These are phyloP conservation scores for Bilobella aurantiaca DNA, from an alignment of 1,140 invertebrate genomes.

Conservation along the genomic window DNA sequence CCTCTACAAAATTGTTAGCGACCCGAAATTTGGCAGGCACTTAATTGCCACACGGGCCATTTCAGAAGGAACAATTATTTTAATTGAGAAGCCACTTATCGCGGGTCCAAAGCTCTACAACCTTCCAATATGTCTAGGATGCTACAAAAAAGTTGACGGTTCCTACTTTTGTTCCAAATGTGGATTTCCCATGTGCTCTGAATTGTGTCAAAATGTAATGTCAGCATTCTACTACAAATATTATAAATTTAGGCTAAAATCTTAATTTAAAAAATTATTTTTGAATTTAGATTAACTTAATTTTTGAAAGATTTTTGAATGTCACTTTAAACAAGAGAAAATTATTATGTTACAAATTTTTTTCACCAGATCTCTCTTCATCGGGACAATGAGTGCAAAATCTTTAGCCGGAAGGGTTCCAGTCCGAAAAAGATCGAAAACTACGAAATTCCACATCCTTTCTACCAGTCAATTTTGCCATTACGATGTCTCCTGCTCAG, in stretches of 20 bases:
- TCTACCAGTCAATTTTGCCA: slow-evolving; percentile 48
- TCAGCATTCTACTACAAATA: too few species aligned
- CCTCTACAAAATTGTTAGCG: slow-evolving; percentile 38
- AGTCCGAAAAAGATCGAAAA: not conserved
- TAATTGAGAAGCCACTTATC: slow-evolving; percentile 41
- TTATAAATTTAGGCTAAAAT: too few species aligned
- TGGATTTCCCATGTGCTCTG: slow-evolving; percentile 22
- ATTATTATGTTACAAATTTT: not conserved
- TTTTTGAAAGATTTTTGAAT: not conserved
- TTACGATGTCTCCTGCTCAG: not conserved
- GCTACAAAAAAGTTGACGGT: slow-evolving; percentile 37
- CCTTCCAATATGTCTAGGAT: slow-evolving; percentile 47
- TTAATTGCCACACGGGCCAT: slow-evolving; percentile 61
- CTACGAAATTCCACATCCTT: slow-evolving; percentile 33
- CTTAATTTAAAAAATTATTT: too few species aligned
- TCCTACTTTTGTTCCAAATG: slow-evolving; percentile 17
- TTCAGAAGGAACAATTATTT: slow-evolving; percentile 36
- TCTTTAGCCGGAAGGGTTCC: slow-evolving; percentile 22
- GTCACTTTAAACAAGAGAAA: not conserved
- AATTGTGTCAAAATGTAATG: slow-evolving; percentile 32
- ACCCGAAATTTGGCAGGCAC: slow-evolving; percentile 52
- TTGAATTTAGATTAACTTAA: too few species aligned
- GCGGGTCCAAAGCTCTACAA: slow-evolving; percentile 48
- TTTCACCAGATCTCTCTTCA: not conserved
- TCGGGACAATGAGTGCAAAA: slow-evolving; percentile 18